Percentiles rank a stretch among this genome's conserved stretches.
Evolutionary conservation across 2,113 vertebrate genomes (phyloP).

Genomic region (Mungos mungo): DNA sequence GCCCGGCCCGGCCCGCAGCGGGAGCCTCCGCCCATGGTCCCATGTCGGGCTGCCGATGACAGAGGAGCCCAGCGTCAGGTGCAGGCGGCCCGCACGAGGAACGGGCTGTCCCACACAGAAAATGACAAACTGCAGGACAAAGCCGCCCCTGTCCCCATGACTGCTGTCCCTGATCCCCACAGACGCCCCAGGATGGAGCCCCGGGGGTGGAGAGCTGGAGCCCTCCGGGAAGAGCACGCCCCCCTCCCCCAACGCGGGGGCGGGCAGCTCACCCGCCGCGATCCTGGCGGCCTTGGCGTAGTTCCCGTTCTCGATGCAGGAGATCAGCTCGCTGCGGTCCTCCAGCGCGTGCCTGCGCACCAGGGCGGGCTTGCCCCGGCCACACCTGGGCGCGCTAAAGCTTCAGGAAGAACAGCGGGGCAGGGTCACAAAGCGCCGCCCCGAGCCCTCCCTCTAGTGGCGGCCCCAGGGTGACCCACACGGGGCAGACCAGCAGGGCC

Average conservation of each 20-base stretch:
- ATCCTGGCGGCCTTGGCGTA: conserved; percentile 97
- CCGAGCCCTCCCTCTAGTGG: background rate
- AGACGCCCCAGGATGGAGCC: background rate
- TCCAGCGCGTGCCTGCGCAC: conserved; percentile 96
- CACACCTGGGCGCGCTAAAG: conserved; percentile 93
- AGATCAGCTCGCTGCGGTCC: conserved; percentile 95
- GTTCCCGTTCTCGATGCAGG: conserved; percentile 97
- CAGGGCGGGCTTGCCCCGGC: conserved; percentile 95
- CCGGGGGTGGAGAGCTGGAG: background rate
- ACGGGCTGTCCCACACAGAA: fast-evolving
- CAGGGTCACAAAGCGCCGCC: background rate
- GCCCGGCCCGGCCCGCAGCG: too few relatives aligned
- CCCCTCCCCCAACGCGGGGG: too few relatives aligned
- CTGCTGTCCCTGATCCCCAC: background rate
- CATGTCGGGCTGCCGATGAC: fast-evolving
- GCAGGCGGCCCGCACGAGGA: fast-evolving
- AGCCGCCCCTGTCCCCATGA: fast-evolving
- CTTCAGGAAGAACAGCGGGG: conserved; percentile 6
- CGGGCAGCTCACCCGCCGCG: conserved; percentile 89
- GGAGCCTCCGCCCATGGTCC: background rate
- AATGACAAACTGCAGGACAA: fast-evolving
- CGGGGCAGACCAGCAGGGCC: too few relatives aligned
- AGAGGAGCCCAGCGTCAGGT: fast-evolving
- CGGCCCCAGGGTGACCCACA: background rate
- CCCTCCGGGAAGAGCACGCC: background rate